Evolutionary conservation across 2,888 invertebrate species (phyloP), one percentile per base, ranked within the genome.

Genomic region (Torymus aiolomorphi): DNA sequence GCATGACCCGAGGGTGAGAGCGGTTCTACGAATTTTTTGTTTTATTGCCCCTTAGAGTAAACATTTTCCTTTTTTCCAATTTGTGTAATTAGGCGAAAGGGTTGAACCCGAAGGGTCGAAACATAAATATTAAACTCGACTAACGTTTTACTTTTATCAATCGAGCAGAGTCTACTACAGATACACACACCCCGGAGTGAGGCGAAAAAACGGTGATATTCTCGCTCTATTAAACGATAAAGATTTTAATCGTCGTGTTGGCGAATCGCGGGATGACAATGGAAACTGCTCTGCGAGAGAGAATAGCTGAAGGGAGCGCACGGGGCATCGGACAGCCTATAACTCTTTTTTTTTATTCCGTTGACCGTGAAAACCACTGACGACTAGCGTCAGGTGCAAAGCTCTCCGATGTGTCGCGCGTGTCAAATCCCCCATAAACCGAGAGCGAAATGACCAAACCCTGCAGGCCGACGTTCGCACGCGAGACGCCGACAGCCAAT

Each of bases 301-400:
- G 72, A 76, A 76, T 69, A 67, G 65, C 49, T 18, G 63, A 76
- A 24, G 52, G 65, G n/a, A 51, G 62, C 31, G 18, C 13, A 18
- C 52, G 59, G 31, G 18, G n/a, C 57, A 18, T 14, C 49, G 72
- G 62, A 73, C 78, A 62, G 73, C 52, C 78, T 62, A 73, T 73
- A 73, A 78, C 67, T 72, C 78, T 70, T 73, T 81, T 80, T 83
- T 84, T 83, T 82, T 84, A 82, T 78, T 63, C 66, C 61, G 81
- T 81, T 84, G 84, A 74, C 82, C 81, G 78, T 83, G 85, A 84
- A 86, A 88, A 87, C 86, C 86, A 86, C 85, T 85, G 86, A 84
- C 86, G 85, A 83, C 82, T 81, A 79, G 84, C 86, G 87, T 87
- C 87, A 88, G 86, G 86, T 87, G 87, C 88, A 87, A 86, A 84